phyloP scores from a whole-genome alignment of 1,140 invertebrate species.

The Mya arenaria region DNA sequence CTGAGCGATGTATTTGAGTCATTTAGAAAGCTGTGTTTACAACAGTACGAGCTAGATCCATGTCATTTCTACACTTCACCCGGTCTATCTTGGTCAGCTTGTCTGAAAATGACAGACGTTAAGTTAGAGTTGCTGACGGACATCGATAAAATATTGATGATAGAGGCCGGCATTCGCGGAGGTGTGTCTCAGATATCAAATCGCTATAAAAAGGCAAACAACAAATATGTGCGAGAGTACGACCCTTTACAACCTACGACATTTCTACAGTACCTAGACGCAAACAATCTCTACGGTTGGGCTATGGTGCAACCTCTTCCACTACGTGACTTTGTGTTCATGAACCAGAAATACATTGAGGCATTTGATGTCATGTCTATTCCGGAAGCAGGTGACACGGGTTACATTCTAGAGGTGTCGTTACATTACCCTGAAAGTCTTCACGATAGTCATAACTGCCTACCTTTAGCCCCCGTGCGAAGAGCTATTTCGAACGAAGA shows the following conservation, averaged over 20 bases:
- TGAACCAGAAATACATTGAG: slow-evolving; percentile 66
- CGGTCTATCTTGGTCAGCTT: slow-evolving; percentile 62
- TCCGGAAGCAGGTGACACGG: slow-evolving; percentile 75
- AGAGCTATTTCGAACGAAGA: background rate
- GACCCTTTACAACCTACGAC: background rate
- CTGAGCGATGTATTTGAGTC: slow-evolving; percentile 55
- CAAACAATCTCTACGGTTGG: slow-evolving; percentile 22
- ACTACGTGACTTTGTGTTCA: slow-evolving; percentile 76
- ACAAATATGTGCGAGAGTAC: slow-evolving; percentile 27
- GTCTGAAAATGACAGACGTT: slow-evolving; percentile 65
- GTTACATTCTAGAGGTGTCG: slow-evolving; percentile 83
- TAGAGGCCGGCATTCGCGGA: slow-evolving; percentile 48
- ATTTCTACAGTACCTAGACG: slow-evolving; percentile 10
- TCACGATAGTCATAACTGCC: slow-evolving; percentile 83
- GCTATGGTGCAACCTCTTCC: slow-evolving; percentile 47
- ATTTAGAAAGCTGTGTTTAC: slow-evolving; percentile 31
- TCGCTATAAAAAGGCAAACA: slow-evolving; percentile 15
- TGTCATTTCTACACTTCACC: slow-evolving; percentile 55
- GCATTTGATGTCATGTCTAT: slow-evolving; percentile 75
- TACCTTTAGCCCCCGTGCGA: slow-evolving; percentile 81
- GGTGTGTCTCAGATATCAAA: slow-evolving; percentile 34
- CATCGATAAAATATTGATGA: slow-evolving; percentile 35
- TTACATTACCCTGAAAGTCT: slow-evolving; percentile 77
- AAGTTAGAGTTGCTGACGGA: slow-evolving; percentile 53
- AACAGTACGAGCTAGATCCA: slow-evolving; percentile 45